These are phyloP conservation scores for Microcebus lehilahytsara DNA, from an alignment of 2,113 vertebrate genomes.

Conservation along the genomic window DNA sequence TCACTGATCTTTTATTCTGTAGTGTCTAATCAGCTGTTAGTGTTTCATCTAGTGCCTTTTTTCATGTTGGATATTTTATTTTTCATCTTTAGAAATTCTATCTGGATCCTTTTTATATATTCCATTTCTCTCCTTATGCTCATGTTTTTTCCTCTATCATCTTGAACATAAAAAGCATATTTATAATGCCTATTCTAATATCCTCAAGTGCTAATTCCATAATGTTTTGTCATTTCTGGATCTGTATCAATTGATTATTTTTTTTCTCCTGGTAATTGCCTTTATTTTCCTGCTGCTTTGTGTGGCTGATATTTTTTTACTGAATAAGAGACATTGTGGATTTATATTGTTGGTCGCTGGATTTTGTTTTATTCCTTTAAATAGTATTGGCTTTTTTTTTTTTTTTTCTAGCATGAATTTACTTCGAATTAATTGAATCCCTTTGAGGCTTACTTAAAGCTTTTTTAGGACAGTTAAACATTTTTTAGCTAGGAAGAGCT, in stretches of 20 bases:
- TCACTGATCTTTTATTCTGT: not conserved
- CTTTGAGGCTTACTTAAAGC: not conserved
- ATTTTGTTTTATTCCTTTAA: constrained; percentile 15
- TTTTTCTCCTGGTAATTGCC: not conserved
- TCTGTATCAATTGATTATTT: not conserved
- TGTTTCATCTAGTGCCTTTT: not conserved
- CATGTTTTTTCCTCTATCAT: not conserved
- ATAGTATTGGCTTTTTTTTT: not conserved
- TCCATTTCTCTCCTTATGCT: not conserved
- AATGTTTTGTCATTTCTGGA: not conserved
- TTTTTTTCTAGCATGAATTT: not conserved
- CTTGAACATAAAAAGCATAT: not conserved
- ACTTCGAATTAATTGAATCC: not conserved
- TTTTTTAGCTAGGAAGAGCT: not conserved
- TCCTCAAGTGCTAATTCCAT: not conserved
- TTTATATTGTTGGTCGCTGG: not conserved
- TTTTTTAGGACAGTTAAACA: not conserved
- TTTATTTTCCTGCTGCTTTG: not conserved
- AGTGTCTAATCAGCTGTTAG: not conserved
- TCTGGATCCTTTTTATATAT: not conserved
- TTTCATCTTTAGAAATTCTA: not conserved
- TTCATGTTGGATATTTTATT: not conserved
- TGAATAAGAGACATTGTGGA: not conserved
- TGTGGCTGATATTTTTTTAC: not conserved
- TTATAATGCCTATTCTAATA: not conserved